phyloP scores from a whole-genome alignment of 1,140 invertebrate genomes.

The Drosophila setifemur region DNA sequence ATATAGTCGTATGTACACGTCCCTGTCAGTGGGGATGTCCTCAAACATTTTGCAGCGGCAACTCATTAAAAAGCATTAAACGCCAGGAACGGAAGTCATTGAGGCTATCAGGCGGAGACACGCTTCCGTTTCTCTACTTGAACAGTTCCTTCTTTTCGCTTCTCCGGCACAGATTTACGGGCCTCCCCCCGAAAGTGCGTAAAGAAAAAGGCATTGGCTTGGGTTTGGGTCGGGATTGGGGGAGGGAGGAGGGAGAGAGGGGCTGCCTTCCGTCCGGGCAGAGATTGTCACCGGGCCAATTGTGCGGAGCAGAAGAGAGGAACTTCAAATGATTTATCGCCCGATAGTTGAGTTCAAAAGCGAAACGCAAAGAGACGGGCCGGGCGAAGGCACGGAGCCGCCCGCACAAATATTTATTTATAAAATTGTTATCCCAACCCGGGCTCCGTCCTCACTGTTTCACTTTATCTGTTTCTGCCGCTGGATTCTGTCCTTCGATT shows the following conservation, averaged over 20 bases:
- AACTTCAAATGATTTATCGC: conserved; percentile 80
- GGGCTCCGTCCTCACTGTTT: not conserved
- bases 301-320: conserved; percentile 27
- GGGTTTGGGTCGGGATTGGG: not conserved
- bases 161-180: conserved; percentile 65
- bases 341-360: conserved; percentile 80
- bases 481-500: conserved; percentile 13
- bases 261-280: conserved; percentile 5
- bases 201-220: conserved; percentile 16
- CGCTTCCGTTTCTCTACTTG: conserved; percentile 65
- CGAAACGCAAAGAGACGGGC: conserved; percentile 59
- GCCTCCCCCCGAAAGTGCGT: conserved; percentile 68
- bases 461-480: not conserved
- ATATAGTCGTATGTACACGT: not conserved
- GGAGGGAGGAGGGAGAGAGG: not conserved
- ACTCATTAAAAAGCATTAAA: conserved; percentile 81
- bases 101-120: conserved; percentile 70
- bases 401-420: conserved; percentile 79
- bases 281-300: conserved; percentile 79
- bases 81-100: conserved; percentile 75
- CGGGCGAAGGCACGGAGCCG: conserved; percentile 28
- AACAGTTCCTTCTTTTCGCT: conserved; percentile 13
- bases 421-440: conserved; percentile 77
- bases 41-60: conserved; percentile 33
- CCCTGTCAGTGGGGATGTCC: conserved; percentile 23